Evolutionary conservation across 2,888 invertebrate species (phyloP).

Genomic region (Synanthedon vespiformis): DNA sequence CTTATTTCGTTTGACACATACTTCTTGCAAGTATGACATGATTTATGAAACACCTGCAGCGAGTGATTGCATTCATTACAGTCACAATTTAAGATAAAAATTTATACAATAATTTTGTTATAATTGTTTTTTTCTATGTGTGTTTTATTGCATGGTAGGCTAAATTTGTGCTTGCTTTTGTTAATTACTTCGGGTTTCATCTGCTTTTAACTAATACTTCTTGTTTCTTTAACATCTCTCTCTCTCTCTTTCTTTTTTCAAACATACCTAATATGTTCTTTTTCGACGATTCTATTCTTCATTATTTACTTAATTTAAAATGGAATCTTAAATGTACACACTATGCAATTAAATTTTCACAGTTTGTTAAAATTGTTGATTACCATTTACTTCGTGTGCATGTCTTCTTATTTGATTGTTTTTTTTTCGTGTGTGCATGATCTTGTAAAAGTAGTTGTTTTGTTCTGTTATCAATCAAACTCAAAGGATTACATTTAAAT

Average conservation of each 20-base stretch:
- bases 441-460: not conserved
- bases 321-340: not conserved
- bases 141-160: not conserved
- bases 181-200: not conserved
- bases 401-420: constrained; percentile 8
- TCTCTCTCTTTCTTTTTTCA: not conserved
- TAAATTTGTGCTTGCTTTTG: not conserved
- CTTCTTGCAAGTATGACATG: too few relatives aligned
- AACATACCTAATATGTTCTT: not conserved
- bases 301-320: not conserved
- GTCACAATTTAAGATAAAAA: constrained; percentile 7
- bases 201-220: not conserved
- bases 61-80: too few relatives aligned
- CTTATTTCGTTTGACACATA: too few relatives aligned
- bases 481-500: too few relatives aligned
- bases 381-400: constrained; percentile 19
- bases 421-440: not conserved
- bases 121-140: not conserved
- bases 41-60: too few relatives aligned
- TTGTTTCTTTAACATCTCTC: not conserved
- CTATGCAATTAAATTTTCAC: not conserved
- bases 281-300: not conserved
- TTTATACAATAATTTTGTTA: not conserved
- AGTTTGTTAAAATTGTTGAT: too few relatives aligned
- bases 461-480: constrained; percentile 21